phyloP scores from a whole-genome alignment of 2,888 invertebrate genomes.

The Fragum fragum region DNA sequence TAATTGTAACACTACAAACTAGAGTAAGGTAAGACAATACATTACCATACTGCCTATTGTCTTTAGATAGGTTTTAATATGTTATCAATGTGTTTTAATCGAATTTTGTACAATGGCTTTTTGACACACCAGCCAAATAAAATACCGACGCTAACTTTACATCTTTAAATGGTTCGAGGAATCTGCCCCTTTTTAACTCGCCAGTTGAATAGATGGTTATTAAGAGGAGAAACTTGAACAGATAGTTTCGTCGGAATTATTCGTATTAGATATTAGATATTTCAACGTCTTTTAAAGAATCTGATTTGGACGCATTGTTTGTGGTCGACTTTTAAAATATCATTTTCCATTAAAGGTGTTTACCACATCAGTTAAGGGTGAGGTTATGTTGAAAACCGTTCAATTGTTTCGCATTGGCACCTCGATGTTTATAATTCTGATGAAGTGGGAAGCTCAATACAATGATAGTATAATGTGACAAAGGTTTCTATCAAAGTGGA shows the following conservation, averaged over 20 bases:
- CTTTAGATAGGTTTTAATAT: neutral
- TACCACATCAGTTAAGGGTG: neutral
- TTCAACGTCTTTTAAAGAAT: no score
- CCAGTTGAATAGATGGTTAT: no score
- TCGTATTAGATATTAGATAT: no score
- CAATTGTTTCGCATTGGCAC: neutral
- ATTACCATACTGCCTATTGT: conserved; percentile 12
- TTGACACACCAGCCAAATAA: conserved; percentile 1
- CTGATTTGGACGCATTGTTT: no score
- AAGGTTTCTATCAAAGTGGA: neutral
- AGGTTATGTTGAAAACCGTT: neutral
- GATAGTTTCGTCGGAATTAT: no score
- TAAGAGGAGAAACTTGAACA: no score
- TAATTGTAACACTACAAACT: neutral
- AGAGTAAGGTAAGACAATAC: conserved; percentile 12
- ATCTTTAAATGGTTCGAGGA: neutral
- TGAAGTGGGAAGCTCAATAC: neutral
- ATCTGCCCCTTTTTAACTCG: no score
- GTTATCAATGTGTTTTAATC: conserved; percentile 25
- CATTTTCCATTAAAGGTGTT: no score
- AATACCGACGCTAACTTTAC: conserved; percentile 23
- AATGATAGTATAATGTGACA: neutral
- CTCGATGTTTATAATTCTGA: neutral
- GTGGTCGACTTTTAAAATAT: no score
- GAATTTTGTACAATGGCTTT: conserved; percentile 11